A percentile compares a stretch with the other conserved stretches of the same genome.
phyloP scores from a whole-genome alignment of 2,888 invertebrate genomes.

The Microctonus aethiopoides region DNA sequence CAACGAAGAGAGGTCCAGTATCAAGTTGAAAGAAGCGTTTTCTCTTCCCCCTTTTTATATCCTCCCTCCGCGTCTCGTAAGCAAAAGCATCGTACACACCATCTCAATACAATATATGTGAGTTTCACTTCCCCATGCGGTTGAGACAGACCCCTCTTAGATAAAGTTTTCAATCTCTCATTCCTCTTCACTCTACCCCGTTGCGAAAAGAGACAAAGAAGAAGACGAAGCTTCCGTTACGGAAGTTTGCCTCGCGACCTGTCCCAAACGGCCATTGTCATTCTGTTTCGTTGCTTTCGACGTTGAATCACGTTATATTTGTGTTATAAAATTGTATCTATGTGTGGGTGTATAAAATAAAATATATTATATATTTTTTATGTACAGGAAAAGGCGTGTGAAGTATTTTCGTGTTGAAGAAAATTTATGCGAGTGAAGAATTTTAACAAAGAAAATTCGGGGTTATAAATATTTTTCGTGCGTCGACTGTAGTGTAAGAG shows the following conservation, averaged over 20 bases:
- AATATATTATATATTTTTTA: background rate
- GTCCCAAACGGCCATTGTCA: background rate
- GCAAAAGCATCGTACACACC: background rate
- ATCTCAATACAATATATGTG: too few species aligned
- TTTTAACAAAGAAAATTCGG: too few species aligned
- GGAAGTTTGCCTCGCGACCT: background rate
- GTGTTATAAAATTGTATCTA: background rate
- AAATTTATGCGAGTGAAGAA: too few species aligned
- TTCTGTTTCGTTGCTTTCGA: background rate
- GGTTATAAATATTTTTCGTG: too few species aligned
- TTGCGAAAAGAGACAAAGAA: background rate
- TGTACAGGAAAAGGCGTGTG: too few species aligned
- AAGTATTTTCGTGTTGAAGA: too few species aligned
- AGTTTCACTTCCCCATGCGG: background rate
- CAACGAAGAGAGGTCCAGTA: constrained; percentile 17
- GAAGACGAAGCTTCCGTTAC: background rate
- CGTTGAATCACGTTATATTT: background rate
- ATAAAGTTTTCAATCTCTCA: constrained; percentile 21
- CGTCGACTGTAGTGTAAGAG: too few species aligned
- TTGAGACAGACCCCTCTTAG: constrained; percentile 14
- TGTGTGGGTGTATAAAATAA: too few species aligned
- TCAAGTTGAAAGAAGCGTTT: constrained; percentile 30
- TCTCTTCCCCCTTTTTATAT: background rate
- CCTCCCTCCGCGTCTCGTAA: background rate
- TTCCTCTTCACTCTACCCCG: background rate